Percentiles rank a stretch among this genome's conserved stretches.
phyloP scores from a whole-genome alignment of 2,797 vertebrate species.

The Garrulus glandarius region DNA sequence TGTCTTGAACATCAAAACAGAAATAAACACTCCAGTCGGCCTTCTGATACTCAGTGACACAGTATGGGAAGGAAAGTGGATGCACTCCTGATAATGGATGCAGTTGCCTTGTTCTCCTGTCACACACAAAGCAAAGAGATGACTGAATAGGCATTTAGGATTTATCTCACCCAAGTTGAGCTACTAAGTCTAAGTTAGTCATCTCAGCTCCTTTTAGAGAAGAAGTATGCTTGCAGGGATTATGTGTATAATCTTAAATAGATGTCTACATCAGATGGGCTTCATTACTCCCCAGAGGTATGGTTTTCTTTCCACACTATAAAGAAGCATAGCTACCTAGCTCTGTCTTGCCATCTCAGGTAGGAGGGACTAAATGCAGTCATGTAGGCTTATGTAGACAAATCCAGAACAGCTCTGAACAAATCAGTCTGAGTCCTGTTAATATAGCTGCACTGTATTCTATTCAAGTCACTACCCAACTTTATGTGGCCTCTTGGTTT shows the following conservation, averaged over 20 bases:
- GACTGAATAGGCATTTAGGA: not conserved
- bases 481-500: not conserved
- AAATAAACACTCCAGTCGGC: not conserved
- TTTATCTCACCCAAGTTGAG: not conserved
- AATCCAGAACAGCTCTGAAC: not conserved
- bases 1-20: slow-evolving; percentile 45
- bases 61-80: not conserved
- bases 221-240: not conserved
- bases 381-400: fast-evolving
- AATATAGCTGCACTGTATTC: not conserved
- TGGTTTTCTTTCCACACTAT: not conserved
- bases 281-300: not conserved
- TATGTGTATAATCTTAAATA: not conserved
- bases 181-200: not conserved
- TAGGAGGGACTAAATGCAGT: not conserved
- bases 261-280: not conserved
- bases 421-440: not conserved
- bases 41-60: not conserved
- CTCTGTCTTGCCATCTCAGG: not conserved
- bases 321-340: not conserved
- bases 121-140: not conserved
- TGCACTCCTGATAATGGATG: not conserved
- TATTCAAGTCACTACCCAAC: not conserved
- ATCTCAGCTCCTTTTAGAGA: not conserved
- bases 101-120: not conserved